These are phyloP conservation scores for Hestina assimilis DNA, from an alignment of 1,140 invertebrate species.

Conservation along the genomic window DNA sequence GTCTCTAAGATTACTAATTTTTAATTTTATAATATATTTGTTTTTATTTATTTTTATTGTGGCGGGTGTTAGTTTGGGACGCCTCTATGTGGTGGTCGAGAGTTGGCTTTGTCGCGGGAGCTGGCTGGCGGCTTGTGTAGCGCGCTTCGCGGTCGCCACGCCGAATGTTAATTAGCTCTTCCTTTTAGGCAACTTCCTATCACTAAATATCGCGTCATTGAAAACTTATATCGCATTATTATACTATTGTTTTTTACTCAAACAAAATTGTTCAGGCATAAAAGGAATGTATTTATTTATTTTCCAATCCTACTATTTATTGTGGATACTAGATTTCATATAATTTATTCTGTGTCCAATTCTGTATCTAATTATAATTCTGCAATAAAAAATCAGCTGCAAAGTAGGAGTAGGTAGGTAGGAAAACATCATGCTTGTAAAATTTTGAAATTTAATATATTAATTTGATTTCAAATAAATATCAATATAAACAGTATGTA, in stretches of 20 bases:
- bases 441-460: too few relatives aligned
- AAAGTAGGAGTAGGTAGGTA: too few relatives aligned
- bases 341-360: too few relatives aligned
- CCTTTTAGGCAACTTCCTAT: conserved; percentile 70
- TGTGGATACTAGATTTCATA: too few relatives aligned
- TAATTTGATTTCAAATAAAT: too few relatives aligned
- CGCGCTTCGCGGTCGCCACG: conserved; percentile 55
- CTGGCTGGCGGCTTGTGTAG: conserved; percentile 46
- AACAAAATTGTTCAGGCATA: background rate
- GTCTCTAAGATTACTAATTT: background rate
- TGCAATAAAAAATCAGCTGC: too few relatives aligned
- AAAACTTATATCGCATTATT: conserved; percentile 27
- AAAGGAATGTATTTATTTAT: too few relatives aligned
- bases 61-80: conserved; percentile 22
- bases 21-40: background rate
- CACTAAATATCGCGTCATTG: conserved; percentile 44
- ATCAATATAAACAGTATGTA: too few relatives aligned
- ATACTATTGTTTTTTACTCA: background rate
- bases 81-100: conserved; percentile 35
- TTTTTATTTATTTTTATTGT: background rate
- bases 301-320: too few relatives aligned
- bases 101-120: conserved; percentile 43
- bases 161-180: conserved; percentile 73
- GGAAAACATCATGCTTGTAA: too few relatives aligned
- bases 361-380: too few relatives aligned